Percentiles rank a stretch among this genome's conserved stretches.
phyloP scores from a whole-genome alignment of 2,888 invertebrate species.

The Aelia acuminata region DNA sequence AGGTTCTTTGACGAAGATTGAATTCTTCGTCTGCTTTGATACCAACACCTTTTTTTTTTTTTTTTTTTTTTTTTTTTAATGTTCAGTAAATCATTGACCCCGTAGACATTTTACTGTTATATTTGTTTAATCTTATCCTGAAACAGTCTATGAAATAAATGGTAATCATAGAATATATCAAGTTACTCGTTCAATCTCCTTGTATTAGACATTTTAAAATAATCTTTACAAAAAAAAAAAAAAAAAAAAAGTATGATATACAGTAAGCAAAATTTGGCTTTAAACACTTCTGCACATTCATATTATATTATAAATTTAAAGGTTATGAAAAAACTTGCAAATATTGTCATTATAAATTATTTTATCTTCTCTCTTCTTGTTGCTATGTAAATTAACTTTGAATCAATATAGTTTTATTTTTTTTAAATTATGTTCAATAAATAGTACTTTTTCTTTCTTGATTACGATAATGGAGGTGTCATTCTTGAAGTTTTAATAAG shows the following conservation, averaged over 20 bases:
- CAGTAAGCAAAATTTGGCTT: not conserved
- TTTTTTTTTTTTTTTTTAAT: not conserved
- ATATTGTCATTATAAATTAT: no score
- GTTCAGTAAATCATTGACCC: conserved; percentile 30
- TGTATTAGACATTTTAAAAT: not conserved
- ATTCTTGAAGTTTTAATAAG: not conserved
- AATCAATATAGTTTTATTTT: not conserved
- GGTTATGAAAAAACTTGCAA: not conserved
- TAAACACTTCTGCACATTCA: not conserved
- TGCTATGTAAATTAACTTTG: not conserved
- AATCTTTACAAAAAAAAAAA: not conserved
- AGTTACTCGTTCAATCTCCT: not conserved
- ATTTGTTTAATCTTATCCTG: not conserved
- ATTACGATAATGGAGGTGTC: not conserved
- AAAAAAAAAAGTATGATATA: not conserved
- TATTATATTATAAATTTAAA: not conserved
- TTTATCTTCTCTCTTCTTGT: not conserved
- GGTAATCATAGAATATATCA: not conserved
- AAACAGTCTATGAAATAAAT: conserved; percentile 5
- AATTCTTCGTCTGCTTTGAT: not conserved
- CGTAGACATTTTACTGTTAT: not conserved
- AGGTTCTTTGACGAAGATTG: not conserved
- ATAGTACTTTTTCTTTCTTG: conserved; percentile 7
- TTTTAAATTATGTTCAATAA: not conserved
- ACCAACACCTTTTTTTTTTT: not conserved